Evolutionary conservation across 2,888 invertebrate genomes (phyloP).

Genomic region (Macrophya annulata): DNA sequence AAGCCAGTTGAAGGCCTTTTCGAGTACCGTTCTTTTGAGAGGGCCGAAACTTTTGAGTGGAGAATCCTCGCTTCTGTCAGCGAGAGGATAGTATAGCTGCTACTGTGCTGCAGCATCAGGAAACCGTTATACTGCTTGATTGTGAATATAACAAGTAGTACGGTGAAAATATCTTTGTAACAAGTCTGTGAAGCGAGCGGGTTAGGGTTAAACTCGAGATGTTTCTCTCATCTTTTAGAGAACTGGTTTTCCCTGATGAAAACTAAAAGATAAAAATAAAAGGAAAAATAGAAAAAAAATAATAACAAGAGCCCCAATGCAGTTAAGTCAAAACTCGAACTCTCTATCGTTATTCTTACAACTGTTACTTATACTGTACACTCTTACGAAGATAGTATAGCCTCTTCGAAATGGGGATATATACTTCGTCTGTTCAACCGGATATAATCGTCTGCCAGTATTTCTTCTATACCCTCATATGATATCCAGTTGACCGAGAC

Average conservation of each 20-base stretch:
- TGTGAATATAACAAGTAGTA: not conserved
- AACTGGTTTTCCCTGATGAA: not conserved
- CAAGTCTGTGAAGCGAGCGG: not conserved
- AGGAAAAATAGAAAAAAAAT: no score
- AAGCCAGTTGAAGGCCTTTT: not conserved
- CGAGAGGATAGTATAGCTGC: not conserved
- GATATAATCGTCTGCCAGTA: not conserved
- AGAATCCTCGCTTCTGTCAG: conserved; percentile 1
- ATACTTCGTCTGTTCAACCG: conserved; percentile 20
- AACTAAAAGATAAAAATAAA: not conserved
- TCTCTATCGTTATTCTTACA: not conserved
- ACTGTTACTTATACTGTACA: not conserved
- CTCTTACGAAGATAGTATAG: not conserved
- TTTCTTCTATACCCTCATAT: not conserved
- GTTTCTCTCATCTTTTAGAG: not conserved
- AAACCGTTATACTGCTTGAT: not conserved
- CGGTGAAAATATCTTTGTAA: not conserved
- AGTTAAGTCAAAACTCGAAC: not conserved
- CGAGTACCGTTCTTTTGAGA: not conserved
- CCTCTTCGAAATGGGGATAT: not conserved
- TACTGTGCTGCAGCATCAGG: not conserved
- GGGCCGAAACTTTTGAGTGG: not conserved
- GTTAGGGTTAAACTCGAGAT: not conserved
- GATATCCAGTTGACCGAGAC: conserved; percentile 18
- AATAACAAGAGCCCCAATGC: not conserved